These are phyloP conservation scores for Neomicropteryx cornuta DNA, from an alignment of 1,140 invertebrate genomes.

Conservation along the genomic window DNA sequence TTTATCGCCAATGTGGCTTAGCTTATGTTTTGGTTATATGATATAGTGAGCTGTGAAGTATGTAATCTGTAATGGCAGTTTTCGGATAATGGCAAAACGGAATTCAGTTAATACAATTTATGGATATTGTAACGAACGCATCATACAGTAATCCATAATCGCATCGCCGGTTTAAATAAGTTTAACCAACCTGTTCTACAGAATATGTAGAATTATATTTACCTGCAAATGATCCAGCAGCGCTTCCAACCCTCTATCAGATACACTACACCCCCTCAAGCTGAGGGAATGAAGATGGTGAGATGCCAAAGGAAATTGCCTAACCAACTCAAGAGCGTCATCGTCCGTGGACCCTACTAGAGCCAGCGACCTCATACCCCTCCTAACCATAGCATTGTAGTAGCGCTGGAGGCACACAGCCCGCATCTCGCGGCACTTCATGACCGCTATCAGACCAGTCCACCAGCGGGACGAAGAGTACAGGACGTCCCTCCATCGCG, in stretches of 20 bases:
- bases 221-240: conserved; percentile 78
- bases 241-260: conserved; percentile 76
- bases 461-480: conserved; percentile 77
- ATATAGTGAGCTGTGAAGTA: too few species aligned
- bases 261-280: conserved; percentile 76
- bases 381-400: conserved; percentile 69
- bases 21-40: too few species aligned
- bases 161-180: too few species aligned
- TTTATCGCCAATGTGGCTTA: too few species aligned
- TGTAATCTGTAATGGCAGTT: too few species aligned
- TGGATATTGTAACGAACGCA: too few species aligned
- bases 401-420: conserved; percentile 55
- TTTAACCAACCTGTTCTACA: too few species aligned
- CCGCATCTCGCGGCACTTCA: conserved; percentile 72
- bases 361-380: conserved; percentile 76
- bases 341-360: conserved; percentile 78
- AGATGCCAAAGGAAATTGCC: conserved; percentile 69
- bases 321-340: conserved; percentile 77
- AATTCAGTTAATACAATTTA: too few species aligned
- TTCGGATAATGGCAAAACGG: too few species aligned
- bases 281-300: conserved; percentile 73
- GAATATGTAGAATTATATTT: conserved; percentile 23
- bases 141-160: too few species aligned
- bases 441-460: conserved; percentile 68
- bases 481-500: conserved; percentile 74